Evolutionary conservation across 2,888 invertebrate species (phyloP).

Genomic region (Drosophila borealis): DNA sequence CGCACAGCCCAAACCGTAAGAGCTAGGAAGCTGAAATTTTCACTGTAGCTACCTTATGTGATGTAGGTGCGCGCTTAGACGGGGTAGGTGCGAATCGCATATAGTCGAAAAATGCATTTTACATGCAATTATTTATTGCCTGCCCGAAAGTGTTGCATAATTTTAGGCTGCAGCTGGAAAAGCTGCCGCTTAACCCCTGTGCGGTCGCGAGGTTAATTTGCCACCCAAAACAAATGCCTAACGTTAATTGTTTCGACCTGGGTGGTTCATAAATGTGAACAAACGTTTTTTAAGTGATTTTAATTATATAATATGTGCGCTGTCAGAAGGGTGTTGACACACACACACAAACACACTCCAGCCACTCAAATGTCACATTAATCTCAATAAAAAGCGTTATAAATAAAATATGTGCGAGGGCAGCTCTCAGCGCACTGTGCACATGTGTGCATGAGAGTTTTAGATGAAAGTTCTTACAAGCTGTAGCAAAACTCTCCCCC

Average conservation of each 20-base stretch:
- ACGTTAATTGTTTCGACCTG: slow-evolving; percentile 25
- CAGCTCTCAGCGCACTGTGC: not conserved
- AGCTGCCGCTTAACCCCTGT: slow-evolving; percentile 32
- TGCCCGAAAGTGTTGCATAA: slow-evolving; percentile 54
- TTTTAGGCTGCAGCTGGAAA: slow-evolving; percentile 40
- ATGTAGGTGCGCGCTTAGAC: no score
- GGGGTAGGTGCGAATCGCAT: no score
- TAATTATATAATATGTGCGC: slow-evolving; percentile 61
- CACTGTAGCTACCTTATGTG: no score
- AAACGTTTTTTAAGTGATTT: slow-evolving; percentile 60
- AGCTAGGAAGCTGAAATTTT: no score
- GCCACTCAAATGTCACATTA: slow-evolving; percentile 65
- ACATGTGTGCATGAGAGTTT: slow-evolving; percentile 2
- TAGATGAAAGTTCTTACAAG: slow-evolving; percentile 14
- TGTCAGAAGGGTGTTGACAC: slow-evolving; percentile 24
- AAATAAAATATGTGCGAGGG: slow-evolving; percentile 44
- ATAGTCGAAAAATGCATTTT: no score
- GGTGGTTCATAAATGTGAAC: slow-evolving; percentile 25
- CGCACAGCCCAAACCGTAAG: no score
- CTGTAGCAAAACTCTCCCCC: not conserved
- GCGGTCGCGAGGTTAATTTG: not conserved
- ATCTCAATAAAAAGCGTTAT: slow-evolving; percentile 66
- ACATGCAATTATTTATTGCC: slow-evolving; percentile 5
- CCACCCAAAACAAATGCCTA: slow-evolving; percentile 1
- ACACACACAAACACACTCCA: slow-evolving; percentile 10